Evolutionary conservation across 2,888 invertebrate genomes (phyloP), one percentile per base, ranked within the genome.

Genomic region (Platerodrilus igneus): DNA sequence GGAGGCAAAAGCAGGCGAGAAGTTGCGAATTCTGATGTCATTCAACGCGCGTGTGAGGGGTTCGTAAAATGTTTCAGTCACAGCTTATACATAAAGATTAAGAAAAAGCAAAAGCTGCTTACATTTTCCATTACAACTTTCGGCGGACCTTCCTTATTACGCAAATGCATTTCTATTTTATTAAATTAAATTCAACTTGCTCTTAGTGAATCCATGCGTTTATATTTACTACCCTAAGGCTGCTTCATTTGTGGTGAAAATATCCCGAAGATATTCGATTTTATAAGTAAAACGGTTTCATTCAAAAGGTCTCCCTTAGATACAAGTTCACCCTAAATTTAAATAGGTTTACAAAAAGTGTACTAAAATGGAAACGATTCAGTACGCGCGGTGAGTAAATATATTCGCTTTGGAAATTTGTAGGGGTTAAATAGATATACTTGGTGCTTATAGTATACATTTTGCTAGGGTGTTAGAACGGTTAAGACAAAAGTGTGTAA

Each of bases 21-120:
- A 55, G 52, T 52, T 51, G 48, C 48, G 50, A 50, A 48, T 51
- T 48, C 45, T 51, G 51, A 53, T 52, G 46, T 53, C 50, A 55
- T 54, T 54, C 54, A 39, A 46, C 37, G 48, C 51, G 51, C 54
- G 52, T 54, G 48, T 51, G 43, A 35, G 46, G 51, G 49, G 49
- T 51, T 47, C 47, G 41, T 49, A 47, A 51, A 51, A 44, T 45
- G 51, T 44, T 41, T 41, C 43, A 37, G 37, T 37, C 44, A 37
- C 40, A 38, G 41, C n/a, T n/a, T n/a, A n/a, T n/a, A n/a, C n/a
- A n/a, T n/a, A 45, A 45, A 30, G 27, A 31, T 22, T 29, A 29
- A n/a, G n/a, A n/a, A 31, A 37, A 36, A 36, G 41, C 36, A 31
- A 41, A 41, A 41, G 41, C 37, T 42, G 29, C 41, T 35, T 38